Evolutionary conservation across 2,113 vertebrate genomes (phyloP).

Genomic region (Trochalopteron elliotii): DNA sequence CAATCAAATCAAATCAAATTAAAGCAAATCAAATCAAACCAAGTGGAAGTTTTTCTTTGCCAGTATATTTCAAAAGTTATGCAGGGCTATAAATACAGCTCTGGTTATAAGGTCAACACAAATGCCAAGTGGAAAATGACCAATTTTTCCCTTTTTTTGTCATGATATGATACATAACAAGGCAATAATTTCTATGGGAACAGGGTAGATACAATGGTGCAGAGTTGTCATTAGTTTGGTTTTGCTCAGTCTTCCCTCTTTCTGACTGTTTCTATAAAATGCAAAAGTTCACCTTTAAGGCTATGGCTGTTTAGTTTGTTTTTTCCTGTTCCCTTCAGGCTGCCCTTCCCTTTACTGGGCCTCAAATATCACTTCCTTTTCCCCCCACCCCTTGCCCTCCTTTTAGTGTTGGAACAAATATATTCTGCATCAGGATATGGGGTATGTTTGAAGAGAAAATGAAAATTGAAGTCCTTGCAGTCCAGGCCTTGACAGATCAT

Average conservation of each 20-base stretch:
- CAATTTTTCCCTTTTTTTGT: neutral
- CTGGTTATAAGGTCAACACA: neutral
- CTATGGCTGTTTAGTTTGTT: neutral
- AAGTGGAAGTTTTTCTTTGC: neutral
- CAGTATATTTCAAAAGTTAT: neutral
- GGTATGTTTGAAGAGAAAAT: neutral
- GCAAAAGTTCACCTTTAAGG: neutral
- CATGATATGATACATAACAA: neutral
- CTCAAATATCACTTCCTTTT: neutral
- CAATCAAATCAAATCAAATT: neutral
- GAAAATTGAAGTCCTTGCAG: constrained; percentile 11
- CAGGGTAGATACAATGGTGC: neutral
- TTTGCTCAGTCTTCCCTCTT: neutral
- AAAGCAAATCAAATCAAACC: neutral
- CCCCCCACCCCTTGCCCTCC: too few species aligned
- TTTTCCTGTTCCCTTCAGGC: neutral
- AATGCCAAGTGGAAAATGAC: neutral
- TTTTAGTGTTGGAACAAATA: neutral
- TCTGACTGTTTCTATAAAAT: neutral
- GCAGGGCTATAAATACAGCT: neutral
- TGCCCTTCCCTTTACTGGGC: neutral
- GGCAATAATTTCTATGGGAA: neutral
- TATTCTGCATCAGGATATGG: neutral
- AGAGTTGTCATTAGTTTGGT: neutral
- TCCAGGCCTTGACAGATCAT: neutral